Conservation (phyloP, 2,113 vertebrate species). For the Athene cunicularia region DNA sequence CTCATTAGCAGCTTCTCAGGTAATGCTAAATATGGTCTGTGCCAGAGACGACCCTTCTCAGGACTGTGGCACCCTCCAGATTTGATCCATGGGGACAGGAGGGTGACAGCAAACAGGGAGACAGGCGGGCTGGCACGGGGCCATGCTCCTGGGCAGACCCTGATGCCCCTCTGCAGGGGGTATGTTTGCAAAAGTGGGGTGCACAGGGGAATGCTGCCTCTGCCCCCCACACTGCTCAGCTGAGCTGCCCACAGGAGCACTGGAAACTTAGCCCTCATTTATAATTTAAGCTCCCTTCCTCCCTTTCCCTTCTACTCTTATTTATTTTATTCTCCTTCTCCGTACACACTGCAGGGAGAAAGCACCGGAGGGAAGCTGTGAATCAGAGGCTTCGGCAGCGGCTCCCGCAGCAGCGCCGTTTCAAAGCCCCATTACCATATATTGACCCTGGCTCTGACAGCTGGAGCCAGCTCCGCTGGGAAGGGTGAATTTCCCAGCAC, state of each 20-base stretch:
- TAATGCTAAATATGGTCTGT: neutral
- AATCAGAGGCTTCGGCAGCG: conserved; percentile 57
- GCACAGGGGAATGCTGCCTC: neutral
- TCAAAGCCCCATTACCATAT: conserved; percentile 71
- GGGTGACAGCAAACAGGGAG: neutral
- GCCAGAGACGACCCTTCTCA: neutral
- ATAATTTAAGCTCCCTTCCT: conserved; percentile 53
- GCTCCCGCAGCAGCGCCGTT: conserved; percentile 40
- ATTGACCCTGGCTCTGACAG: conserved; percentile 70
- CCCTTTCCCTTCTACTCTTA: conserved; percentile 31
- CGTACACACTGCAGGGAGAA: neutral
- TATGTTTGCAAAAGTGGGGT: neutral
- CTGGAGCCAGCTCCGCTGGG: conserved; percentile 22
- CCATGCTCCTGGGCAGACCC: neutral
- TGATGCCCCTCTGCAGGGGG: neutral
- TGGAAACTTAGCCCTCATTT: conserved; percentile 57
- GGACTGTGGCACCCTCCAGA: neutral
- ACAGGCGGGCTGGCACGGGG: neutral
- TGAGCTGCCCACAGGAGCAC: neutral
- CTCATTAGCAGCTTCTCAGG: neutral
- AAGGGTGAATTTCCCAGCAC: conserved; percentile 43
- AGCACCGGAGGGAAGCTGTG: conserved; percentile 60
- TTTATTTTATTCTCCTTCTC: conserved; percentile 46
- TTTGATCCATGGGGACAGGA: neutral
- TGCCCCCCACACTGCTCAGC: neutral